These are phyloP conservation scores for Epizoanthus fatuus DNA, from an alignment of 92 coral and sea anemone species.

Conservation along the genomic window DNA sequence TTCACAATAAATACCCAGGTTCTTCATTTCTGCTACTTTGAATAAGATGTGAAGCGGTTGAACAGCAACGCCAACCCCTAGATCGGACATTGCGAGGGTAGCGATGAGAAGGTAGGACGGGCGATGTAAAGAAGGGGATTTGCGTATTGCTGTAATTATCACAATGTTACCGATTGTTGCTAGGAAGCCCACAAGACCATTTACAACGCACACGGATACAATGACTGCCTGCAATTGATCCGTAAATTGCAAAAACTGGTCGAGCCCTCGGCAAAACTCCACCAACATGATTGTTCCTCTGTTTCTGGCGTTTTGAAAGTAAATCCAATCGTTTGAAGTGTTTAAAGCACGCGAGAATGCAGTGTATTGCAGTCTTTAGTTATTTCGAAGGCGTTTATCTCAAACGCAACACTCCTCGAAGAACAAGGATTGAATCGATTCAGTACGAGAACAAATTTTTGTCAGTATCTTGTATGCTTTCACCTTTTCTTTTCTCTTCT, in stretches of 20 bases:
- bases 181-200: neutral
- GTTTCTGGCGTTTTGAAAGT: too few species aligned
- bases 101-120: constrained; percentile 31
- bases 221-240: constrained; percentile 15
- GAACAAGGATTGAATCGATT: too few species aligned
- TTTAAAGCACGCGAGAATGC: too few species aligned
- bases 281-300: neutral
- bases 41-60: constrained; percentile 27
- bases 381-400: too few species aligned
- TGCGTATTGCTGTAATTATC: constrained; percentile 15
- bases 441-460: too few species aligned
- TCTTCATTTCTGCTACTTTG: constrained; percentile 30
- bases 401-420: too few species aligned
- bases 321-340: too few species aligned
- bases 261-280: constrained; percentile 2
- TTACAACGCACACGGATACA: constrained; percentile 2
- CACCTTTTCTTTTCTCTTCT: too few species aligned
- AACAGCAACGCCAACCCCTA: constrained; percentile 29
- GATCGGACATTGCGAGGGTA: constrained; percentile 21
- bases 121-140: neutral
- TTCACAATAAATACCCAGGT: constrained; percentile 7
- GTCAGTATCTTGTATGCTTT: too few species aligned
- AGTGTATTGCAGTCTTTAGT: too few species aligned
- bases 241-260: constrained; percentile 21
- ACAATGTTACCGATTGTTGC: constrained; percentile 3